Base-by-base conservation (phyloP, 2,888 invertebrate genomes). In the Tineola bisselliella region DNA sequence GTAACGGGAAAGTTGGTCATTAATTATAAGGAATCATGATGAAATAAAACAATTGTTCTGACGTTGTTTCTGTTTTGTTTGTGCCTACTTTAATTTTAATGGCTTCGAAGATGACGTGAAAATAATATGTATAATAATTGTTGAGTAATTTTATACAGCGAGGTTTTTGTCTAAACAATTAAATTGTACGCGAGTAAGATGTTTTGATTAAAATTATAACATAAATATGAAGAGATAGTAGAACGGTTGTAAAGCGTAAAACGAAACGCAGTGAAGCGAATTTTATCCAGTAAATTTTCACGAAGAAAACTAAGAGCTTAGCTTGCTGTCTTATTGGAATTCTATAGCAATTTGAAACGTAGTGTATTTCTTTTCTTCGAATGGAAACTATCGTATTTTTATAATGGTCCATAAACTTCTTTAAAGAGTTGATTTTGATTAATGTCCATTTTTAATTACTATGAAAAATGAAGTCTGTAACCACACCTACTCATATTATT, bases 1-100 rank as follows among this genome's bases (percentile, higher is more conserved):
- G 58, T 33, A 33, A 31, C 58, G 33, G 58, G 31, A 58, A 58
- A 33, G 15, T 33, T 58, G 58, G 33, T 58, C 58, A 58, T 58
- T 58, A 58, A 58, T 58, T 58, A 58, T 13, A 13, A 33, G 33
- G 58, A 58, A 58, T 58, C 19, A 58, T 33, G 33, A 33, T 30
- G 58, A 25, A 8, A 25, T 25, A 54, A 54, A 54, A 54, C 54
- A 25, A 54, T 54, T 54, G 54, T 54, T 54, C 25, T 25, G 11
- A 54, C 19, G n/a, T 25, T 54, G 54, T 25, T 25, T 15, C n/a
- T 54, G 48, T 48, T 15, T 48, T 48, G 48, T 48, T 48, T 48
- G 48, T n/a, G n/a, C n/a, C n/a, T n/a, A 13, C 43, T 43, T 48
- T 12, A 48, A 13, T 48, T 48, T 48, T 17, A 48, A 48, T 48